A percentile compares a stretch with the other conserved stretches of the same genome.
phyloP scores from a whole-genome alignment of 2,888 invertebrate species.

The Neoitamus cyanurus region DNA sequence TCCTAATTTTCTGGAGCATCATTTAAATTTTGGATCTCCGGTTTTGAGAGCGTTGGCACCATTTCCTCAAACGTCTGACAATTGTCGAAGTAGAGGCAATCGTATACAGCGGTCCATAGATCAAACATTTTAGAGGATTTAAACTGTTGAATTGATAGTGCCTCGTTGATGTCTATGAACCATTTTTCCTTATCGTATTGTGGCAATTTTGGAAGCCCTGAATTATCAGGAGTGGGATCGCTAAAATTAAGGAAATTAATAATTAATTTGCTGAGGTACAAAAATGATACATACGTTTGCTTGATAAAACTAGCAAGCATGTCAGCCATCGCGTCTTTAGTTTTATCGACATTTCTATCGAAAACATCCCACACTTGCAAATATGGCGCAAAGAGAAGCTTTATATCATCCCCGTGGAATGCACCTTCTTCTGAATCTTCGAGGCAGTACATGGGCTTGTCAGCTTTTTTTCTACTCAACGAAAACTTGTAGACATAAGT shows the following conservation, averaged over 20 bases:
- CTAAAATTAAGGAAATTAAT: background rate
- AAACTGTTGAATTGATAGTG: background rate
- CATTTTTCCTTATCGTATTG: background rate
- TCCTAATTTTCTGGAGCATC: background rate
- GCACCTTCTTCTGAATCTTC: background rate
- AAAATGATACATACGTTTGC: background rate
- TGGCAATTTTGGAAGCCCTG: background rate
- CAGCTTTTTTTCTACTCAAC: background rate
- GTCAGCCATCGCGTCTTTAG: background rate
- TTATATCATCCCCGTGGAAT: constrained; percentile 25
- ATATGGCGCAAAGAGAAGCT: background rate
- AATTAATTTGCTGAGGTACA: background rate
- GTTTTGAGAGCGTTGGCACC: background rate
- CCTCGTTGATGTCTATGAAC: background rate
- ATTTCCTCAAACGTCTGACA: constrained; percentile 4
- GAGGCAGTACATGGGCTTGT: background rate
- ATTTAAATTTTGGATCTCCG: background rate
- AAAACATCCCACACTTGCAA: background rate
- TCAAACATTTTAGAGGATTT: background rate
- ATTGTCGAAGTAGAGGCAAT: background rate
- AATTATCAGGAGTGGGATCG: background rate
- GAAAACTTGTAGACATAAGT: constrained; percentile 12
- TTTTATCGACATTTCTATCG: background rate
- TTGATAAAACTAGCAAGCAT: background rate
- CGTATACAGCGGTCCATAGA: background rate